phyloP scores from a whole-genome alignment of 2,888 invertebrate genomes.

The Idaea biselata region DNA sequence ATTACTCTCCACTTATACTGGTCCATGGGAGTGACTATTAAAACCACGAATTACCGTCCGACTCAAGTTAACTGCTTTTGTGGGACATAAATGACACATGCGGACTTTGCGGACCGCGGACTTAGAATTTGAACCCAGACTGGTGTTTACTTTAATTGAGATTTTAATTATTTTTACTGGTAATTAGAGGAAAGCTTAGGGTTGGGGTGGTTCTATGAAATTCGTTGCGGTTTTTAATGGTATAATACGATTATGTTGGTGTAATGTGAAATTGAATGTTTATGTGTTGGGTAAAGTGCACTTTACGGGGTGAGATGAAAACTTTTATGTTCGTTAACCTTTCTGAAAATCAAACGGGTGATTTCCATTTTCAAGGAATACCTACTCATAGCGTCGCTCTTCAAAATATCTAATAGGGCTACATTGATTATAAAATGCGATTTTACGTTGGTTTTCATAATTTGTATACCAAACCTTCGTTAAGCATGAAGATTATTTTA shows the following conservation, averaged over 20 bases:
- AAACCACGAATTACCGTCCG: slow-evolving; percentile 63
- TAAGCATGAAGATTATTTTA: too few relatives aligned
- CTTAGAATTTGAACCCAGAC: slow-evolving; percentile 39
- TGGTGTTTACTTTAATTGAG: slow-evolving; percentile 33
- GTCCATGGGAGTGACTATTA: slow-evolving; percentile 60
- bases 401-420: too few relatives aligned
- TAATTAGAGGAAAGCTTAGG: slow-evolving; percentile 19
- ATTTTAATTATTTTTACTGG: slow-evolving; percentile 42
- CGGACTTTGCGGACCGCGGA: slow-evolving; percentile 30
- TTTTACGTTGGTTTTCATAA: too few relatives aligned
- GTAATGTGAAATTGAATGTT: not conserved
- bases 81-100: slow-evolving; percentile 60
- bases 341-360: not conserved
- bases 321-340: not conserved
- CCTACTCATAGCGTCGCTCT: not conserved
- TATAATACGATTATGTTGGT: not conserved
- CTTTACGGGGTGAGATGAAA: not conserved
- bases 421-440: too few relatives aligned
- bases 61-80: slow-evolving; percentile 62
- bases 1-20: slow-evolving; percentile 63
- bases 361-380: not conserved
- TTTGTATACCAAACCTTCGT: too few relatives aligned
- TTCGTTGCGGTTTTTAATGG: slow-evolving; percentile 4
- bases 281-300: not conserved
- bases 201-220: slow-evolving; percentile 26